Evolutionary conservation across 2,888 invertebrate species (phyloP).

Genomic region (Papilio elwesi): DNA sequence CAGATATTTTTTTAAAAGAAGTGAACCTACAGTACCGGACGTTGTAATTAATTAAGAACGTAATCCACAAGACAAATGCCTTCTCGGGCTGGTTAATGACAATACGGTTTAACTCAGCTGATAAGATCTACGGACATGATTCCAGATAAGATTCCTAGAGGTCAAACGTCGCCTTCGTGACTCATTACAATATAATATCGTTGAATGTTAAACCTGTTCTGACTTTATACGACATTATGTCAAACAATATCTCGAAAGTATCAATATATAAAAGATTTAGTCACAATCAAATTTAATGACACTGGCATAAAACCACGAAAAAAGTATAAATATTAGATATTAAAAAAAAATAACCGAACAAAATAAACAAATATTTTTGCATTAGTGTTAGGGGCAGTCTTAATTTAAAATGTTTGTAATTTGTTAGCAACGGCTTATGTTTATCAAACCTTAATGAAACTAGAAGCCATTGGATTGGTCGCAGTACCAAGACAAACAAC

Average conservation of each 20-base stretch:
- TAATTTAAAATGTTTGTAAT: no score
- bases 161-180: constrained; percentile 62
- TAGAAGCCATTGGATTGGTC: no score
- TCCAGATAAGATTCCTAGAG: constrained; percentile 57
- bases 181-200: constrained; percentile 60
- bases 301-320: no score
- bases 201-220: constrained; percentile 25
- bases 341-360: no score
- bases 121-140: constrained; percentile 53
- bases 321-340: neutral
- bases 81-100: constrained; percentile 18
- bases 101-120: constrained; percentile 34
- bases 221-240: neutral
- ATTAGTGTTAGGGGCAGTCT: no score
- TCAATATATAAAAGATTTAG: neutral
- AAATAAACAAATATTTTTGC: neutral
- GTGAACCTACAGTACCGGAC: no score
- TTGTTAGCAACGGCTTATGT: no score
- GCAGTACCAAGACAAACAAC: no score
- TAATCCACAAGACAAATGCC: neutral
- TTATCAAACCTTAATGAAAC: no score
- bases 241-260: neutral
- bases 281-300: no score
- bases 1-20: no score
- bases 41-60: no score